Conservation (phyloP, 2,888 invertebrate genomes). For the Diloba caeruleocephala region DNA sequence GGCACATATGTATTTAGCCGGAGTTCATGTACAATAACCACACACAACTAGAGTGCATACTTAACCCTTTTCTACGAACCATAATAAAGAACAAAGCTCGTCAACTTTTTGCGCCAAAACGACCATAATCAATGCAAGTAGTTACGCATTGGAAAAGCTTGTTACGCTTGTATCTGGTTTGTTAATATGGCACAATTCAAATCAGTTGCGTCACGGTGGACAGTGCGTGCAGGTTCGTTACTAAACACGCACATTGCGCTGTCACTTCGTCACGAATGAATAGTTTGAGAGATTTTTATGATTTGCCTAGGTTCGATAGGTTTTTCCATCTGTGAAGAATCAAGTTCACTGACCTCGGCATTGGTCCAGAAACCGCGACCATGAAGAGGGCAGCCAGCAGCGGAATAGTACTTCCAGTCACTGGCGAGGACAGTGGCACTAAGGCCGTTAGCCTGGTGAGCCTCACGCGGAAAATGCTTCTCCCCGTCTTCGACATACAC, state of each 20-base stretch:
- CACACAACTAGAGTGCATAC: too few relatives aligned
- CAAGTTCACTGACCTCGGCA: too few relatives aligned
- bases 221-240: slow-evolving; percentile 35
- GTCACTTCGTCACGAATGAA: slow-evolving; percentile 39
- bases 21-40: too few relatives aligned
- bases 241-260: slow-evolving; percentile 41
- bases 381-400: too few relatives aligned
- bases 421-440: too few relatives aligned
- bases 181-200: slow-evolving; percentile 45
- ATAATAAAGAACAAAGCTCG: slow-evolving; percentile 30
- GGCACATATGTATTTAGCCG: too few relatives aligned
- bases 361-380: too few relatives aligned
- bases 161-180: slow-evolving; percentile 38
- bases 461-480: too few relatives aligned
- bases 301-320: slow-evolving; percentile 27
- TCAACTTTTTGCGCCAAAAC: slow-evolving; percentile 40
- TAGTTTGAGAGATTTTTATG: slow-evolving; percentile 23
- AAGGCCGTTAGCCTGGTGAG: too few relatives aligned
- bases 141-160: slow-evolving; percentile 39
- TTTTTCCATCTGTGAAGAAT: too few relatives aligned
- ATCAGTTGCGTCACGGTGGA: slow-evolving; percentile 39
- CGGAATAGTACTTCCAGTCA: too few relatives aligned
- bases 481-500: too few relatives aligned
- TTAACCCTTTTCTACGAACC: slow-evolving; percentile 18
- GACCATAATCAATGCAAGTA: slow-evolving; percentile 31